phyloP scores from a whole-genome alignment of 2,113 vertebrate genomes.

The Eretmodus cyanostictus region DNA sequence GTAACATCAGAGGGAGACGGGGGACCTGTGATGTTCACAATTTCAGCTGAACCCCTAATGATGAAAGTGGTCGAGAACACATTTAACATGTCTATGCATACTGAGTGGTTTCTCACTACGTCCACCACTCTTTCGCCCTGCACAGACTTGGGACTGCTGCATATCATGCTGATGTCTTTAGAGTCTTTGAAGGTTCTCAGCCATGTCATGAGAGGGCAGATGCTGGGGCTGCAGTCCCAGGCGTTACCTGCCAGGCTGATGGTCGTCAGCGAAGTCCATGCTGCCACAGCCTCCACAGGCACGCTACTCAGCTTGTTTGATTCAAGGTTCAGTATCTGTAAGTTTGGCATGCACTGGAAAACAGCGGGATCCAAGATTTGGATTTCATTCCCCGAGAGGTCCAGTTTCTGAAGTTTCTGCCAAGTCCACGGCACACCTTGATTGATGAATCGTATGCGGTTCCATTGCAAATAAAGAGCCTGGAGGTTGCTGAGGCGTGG shows the following conservation, averaged over 20 bases:
- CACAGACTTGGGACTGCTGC: constrained; percentile 86
- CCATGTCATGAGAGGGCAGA: constrained; percentile 90
- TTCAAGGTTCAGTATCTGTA: constrained; percentile 90
- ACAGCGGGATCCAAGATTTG: constrained; percentile 85
- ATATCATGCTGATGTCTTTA: constrained; percentile 92
- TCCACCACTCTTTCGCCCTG: constrained; percentile 89
- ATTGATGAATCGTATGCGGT: constrained; percentile 86
- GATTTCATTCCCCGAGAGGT: constrained; percentile 94
- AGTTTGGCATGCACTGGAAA: constrained; percentile 89
- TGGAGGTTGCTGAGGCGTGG: constrained; percentile 90
- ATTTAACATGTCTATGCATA: constrained; percentile 70
- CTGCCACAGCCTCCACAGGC: constrained; percentile 84
- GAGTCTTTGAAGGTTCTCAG: constrained; percentile 86
- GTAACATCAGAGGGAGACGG: constrained; percentile 53
- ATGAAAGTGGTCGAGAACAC: constrained; percentile 23
- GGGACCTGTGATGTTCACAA: constrained; percentile 62
- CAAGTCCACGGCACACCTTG: constrained; percentile 91
- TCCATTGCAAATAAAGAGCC: constrained; percentile 93
- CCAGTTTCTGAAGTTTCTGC: constrained; percentile 90
- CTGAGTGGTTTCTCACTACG: constrained; percentile 80
- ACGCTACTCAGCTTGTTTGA: constrained; percentile 94
- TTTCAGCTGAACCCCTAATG: constrained; percentile 5
- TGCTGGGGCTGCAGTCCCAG: constrained; percentile 91
- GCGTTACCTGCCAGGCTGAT: constrained; percentile 89
- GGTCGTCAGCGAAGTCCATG: constrained; percentile 87